Evolutionary conservation across 2,888 invertebrate species (phyloP).

Genomic region (Plebejus anna): DNA sequence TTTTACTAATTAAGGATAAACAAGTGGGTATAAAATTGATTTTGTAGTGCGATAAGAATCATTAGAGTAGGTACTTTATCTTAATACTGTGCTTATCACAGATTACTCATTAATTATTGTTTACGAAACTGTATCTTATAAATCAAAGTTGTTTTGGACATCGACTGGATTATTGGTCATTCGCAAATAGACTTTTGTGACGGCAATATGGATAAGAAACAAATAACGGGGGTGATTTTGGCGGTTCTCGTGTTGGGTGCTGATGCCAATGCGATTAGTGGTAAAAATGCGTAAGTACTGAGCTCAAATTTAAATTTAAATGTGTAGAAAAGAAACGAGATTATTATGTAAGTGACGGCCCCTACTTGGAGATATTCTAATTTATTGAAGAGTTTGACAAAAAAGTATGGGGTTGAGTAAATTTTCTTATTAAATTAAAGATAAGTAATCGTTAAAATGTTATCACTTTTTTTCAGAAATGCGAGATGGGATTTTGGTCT

Average conservation of each 20-base stretch:
- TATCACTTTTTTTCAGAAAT: conserved; percentile 39
- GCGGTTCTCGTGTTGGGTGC: conserved; percentile 11
- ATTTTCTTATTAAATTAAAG: neutral
- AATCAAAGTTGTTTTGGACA: conserved; percentile 26
- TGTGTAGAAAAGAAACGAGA: too few relatives aligned
- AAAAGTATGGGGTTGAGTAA: neutral
- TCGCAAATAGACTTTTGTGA: neutral
- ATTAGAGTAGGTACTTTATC: neutral
- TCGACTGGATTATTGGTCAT: conserved; percentile 5
- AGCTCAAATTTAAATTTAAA: neutral
- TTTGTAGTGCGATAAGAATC: neutral
- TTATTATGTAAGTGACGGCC: too few relatives aligned
- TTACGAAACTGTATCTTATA: conserved; percentile 19
- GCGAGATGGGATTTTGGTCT: conserved; percentile 56
- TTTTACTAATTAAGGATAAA: neutral
- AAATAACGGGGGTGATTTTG: conserved; percentile 7
- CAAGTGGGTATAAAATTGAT: neutral
- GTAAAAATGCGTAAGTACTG: conserved; percentile 26
- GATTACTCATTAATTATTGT: conserved; percentile 22
- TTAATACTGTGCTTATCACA: conserved; percentile 6
- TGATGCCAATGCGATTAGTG: conserved; percentile 1
- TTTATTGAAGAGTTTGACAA: neutral
- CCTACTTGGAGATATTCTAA: too few relatives aligned
- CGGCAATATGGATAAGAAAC: conserved; percentile 20
- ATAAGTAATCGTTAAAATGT: neutral